A percentile compares a stretch with the other conserved stretches of the same genome.
Conservation (phyloP, 2,888 invertebrate species). For the Drosophila vallismaia region DNA sequence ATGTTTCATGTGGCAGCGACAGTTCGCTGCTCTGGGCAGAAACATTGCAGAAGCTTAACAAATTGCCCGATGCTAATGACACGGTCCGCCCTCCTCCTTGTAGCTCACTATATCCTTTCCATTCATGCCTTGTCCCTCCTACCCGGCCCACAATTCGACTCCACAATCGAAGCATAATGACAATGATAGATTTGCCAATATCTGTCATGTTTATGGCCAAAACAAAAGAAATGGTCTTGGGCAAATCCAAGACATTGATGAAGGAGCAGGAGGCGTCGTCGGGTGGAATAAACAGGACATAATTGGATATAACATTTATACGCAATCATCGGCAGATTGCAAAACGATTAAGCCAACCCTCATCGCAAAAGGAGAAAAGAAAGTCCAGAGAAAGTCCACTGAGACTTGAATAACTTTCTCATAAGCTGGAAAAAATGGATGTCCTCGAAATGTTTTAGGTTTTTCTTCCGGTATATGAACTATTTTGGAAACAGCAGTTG, state of each 20-base stretch:
- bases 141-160: no score
- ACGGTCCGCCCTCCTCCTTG: constrained; percentile 4
- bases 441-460: background rate
- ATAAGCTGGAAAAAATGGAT: no score
- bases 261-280: constrained; percentile 21
- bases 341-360: constrained; percentile 80
- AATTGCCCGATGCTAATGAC: constrained; percentile 77
- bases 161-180: constrained; percentile 83
- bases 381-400: constrained; percentile 23
- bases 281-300: constrained; percentile 43
- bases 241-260: constrained; percentile 1
- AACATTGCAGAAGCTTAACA: constrained; percentile 53
- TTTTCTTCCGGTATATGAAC: background rate
- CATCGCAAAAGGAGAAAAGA: constrained; percentile 35
- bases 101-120: constrained; percentile 2
- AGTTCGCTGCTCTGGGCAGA: constrained; percentile 27
- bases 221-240: constrained; percentile 50
- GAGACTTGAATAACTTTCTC: no score
- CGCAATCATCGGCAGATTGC: constrained; percentile 82
- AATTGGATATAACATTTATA: constrained; percentile 83
- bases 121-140: no score
- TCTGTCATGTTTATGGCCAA: constrained; percentile 82
- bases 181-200: constrained; percentile 84
- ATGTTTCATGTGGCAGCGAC: constrained; percentile 72
- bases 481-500: constrained; percentile 1